phyloP scores from a whole-genome alignment of 2,888 invertebrate species.

The Scrobipalpa atriplicella region DNA sequence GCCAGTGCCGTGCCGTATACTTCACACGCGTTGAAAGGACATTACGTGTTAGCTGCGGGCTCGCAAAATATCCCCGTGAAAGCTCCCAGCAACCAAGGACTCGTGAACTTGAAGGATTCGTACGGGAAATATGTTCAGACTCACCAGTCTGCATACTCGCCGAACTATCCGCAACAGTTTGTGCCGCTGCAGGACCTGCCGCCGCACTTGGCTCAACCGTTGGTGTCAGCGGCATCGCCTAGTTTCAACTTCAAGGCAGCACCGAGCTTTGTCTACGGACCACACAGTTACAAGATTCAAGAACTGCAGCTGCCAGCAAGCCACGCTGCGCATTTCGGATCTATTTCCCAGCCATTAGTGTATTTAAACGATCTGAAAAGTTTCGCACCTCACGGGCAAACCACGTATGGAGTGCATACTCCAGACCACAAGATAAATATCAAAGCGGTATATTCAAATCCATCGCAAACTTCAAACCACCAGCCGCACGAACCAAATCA shows the following conservation, averaged over 20 bases:
- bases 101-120: constrained; percentile 70
- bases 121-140: constrained; percentile 70
- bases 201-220: constrained; percentile 67
- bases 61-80: constrained; percentile 59
- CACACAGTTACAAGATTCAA: constrained; percentile 55
- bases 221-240: constrained; percentile 56
- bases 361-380: constrained; percentile 55
- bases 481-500: not conserved
- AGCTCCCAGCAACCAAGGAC: constrained; percentile 49
- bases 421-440: not conserved
- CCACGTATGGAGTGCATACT: not conserved
- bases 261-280: constrained; percentile 57
- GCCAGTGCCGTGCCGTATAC: constrained; percentile 68
- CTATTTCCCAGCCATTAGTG: constrained; percentile 51
- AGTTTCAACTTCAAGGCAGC: constrained; percentile 57
- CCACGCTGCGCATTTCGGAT: constrained; percentile 47
- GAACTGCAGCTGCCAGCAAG: constrained; percentile 53
- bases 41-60: constrained; percentile 50
- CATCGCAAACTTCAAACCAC: constrained; percentile 2
- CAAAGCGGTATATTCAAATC: not conserved
- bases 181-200: constrained; percentile 70
- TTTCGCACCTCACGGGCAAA: constrained; percentile 42
- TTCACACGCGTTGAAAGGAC: constrained; percentile 64
- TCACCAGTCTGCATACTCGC: constrained; percentile 59
- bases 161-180: constrained; percentile 67